These are phyloP conservation scores for Portevinia maculata DNA, from an alignment of 2,888 invertebrate genomes.

Conservation along the genomic window DNA sequence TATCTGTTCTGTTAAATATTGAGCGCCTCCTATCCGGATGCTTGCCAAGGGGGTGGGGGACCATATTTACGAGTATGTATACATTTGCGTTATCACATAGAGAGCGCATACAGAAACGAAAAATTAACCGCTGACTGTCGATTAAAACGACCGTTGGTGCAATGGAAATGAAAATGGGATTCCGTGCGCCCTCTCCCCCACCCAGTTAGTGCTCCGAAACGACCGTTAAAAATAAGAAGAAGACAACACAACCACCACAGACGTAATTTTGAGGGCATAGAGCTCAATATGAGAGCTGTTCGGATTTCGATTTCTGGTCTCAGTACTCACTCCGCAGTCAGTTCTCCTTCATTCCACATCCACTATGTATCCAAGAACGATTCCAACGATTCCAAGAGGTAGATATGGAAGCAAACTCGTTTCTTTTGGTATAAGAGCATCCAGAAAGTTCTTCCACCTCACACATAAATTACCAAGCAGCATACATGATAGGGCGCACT, in stretches of 20 bases:
- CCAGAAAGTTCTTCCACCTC: constrained; percentile 34
- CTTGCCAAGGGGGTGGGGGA: not conserved
- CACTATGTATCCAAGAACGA: not conserved
- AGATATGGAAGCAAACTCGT: constrained; percentile 47
- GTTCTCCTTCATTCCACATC: constrained; percentile 5
- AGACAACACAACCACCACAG: constrained; percentile 35
- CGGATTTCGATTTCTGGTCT: constrained; percentile 4
- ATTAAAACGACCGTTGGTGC: constrained; percentile 67
- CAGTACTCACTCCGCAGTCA: not conserved
- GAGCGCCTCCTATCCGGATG: constrained; percentile 10
- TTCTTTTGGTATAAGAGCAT: constrained; percentile 31
- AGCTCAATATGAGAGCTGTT: constrained; percentile 46
- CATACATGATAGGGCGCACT: constrained; percentile 3
- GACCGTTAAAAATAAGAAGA: constrained; percentile 71
- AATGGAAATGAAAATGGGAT: constrained; percentile 49
- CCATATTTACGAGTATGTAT: not conserved
- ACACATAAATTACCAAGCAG: constrained; percentile 12
- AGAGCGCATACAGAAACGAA: constrained; percentile 27
- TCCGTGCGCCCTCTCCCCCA: not conserved
- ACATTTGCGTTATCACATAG: constrained; percentile 51
- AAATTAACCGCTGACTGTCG: constrained; percentile 58
- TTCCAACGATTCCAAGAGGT: constrained; percentile 19
- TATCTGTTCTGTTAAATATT: constrained; percentile 7
- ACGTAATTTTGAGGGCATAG: constrained; percentile 65
- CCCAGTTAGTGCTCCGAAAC: constrained; percentile 14